Base-by-base conservation (phyloP, 2,888 invertebrate genomes). In the Melikaiella ostensackeni region DNA sequence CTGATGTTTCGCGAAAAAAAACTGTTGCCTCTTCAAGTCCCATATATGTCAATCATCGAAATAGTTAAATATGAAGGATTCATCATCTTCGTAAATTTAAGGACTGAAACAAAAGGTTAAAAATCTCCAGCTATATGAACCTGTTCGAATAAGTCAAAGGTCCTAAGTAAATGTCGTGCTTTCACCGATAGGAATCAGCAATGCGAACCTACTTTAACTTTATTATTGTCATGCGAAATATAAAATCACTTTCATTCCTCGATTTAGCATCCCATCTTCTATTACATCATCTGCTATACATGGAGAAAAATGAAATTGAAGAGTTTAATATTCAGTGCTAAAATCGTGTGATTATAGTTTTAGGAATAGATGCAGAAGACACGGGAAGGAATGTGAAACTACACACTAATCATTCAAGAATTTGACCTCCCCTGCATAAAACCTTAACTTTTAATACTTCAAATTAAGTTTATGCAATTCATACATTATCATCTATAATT, bases 141-240 rank as follows among this genome's bases (percentile, higher is more conserved):
- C 81, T 81, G 77, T 79, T 76, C 77, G 77, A 81, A 76, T 81
- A 79, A 79, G 81, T 81, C 79, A 81, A 81, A 81, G 81, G 81
- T 81, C 79, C 73, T 73, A 75, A 81, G 76, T 81, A 81, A 81
- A 81, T 81, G 81, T 81, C 81, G 76, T 81, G 79, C 81, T 81
- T 81, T 81, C 81, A 81, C 81, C 66, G 76, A 79, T 16, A 16
- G 79, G 81, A 77, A 75, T 79, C 59, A 63, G 76, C 77, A 77
- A 81, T 80, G 73, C 77, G 76, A 76, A 75, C 75, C 77, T 77
- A 76, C 74, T 42, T 16, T 1, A 42, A 42, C 16, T 79, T 79
- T 30, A 30, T 30, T 30, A 30, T 30, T 81, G 80, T 81, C 80
- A 77, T 77, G 77, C 75, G 50, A 81, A 79, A 81, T 76, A 79